Evolutionary conservation across 2,888 invertebrate species (phyloP).

Genomic region (Trimorus sp.): DNA sequence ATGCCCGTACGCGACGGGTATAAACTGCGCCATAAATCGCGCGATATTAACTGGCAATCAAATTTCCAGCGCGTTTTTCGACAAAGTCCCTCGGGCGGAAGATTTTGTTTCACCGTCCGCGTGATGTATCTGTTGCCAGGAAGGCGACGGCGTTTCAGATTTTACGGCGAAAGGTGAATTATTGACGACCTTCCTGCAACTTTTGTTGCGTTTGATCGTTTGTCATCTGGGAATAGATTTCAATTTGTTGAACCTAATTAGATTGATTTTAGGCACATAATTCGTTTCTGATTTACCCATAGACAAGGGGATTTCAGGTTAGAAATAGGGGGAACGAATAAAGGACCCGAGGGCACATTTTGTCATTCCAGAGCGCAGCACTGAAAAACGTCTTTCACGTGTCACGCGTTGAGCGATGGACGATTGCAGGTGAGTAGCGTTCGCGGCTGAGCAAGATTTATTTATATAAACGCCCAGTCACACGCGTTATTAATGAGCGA

Average conservation of each 20-base stretch:
- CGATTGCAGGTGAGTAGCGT: conserved; percentile 77
- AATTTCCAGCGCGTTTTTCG: conserved; percentile 57
- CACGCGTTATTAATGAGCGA: conserved; percentile 77
- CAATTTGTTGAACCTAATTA: too few species aligned
- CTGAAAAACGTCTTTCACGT: conserved; percentile 74
- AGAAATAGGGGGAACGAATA: conserved; percentile 69
- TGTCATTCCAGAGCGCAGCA: conserved; percentile 70
- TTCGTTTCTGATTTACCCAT: too few species aligned
- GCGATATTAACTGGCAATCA: conserved; percentile 62
- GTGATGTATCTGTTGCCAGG: conserved; percentile 44
- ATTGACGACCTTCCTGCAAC: too few species aligned
- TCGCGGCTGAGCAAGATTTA: conserved; percentile 73
- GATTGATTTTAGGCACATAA: too few species aligned
- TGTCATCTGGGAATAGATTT: too few species aligned
- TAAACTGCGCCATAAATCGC: conserved; percentile 62
- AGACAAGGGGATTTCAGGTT: too few species aligned
- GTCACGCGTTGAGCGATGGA: conserved; percentile 79
- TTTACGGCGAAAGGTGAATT: background rate
- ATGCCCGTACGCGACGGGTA: conserved; percentile 54
- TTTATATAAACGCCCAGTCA: conserved; percentile 77
- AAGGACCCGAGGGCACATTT: conserved; percentile 74
- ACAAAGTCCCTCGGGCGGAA: conserved; percentile 46
- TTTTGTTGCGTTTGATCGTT: too few species aligned
- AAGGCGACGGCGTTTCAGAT: conserved; percentile 10
- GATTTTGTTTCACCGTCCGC: conserved; percentile 53